A percentile compares a stretch with the other conserved stretches of the same genome.
Conservation (phyloP, 2,888 invertebrate species). For the Carcina quercana region DNA sequence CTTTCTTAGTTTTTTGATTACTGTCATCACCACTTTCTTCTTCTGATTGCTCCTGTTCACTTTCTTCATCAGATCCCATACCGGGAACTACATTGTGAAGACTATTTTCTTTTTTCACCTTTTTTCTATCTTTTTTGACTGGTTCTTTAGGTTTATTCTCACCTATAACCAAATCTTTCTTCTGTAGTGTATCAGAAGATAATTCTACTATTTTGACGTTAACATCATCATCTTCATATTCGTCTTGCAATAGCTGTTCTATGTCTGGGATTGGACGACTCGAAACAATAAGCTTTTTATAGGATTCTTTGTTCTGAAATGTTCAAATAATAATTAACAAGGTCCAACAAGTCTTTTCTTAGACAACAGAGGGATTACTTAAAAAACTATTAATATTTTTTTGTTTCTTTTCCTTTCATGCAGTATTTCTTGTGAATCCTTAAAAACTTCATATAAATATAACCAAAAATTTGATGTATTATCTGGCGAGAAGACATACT, state of each 20-base stretch:
- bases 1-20: slow-evolving; percentile 74
- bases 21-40: slow-evolving; percentile 32
- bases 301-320: slow-evolving; percentile 78
- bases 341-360: too few species aligned
- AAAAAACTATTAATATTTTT: too few species aligned
- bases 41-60: slow-evolving; percentile 36
- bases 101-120: slow-evolving; percentile 27
- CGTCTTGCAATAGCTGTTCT: slow-evolving; percentile 78
- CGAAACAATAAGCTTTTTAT: slow-evolving; percentile 83
- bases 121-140: slow-evolving; percentile 19
- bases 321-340: too few species aligned
- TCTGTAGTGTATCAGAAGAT: slow-evolving; percentile 80
- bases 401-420: too few species aligned
- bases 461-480: too few species aligned
- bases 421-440: too few species aligned
- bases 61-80: slow-evolving; percentile 51
- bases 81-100: slow-evolving; percentile 38
- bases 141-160: slow-evolving; percentile 72
- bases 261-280: slow-evolving; percentile 81
- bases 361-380: too few species aligned
- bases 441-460: too few species aligned
- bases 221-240: slow-evolving; percentile 85
- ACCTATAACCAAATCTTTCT: slow-evolving; percentile 82
- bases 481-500: too few species aligned
- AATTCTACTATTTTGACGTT: slow-evolving; percentile 86